Evolutionary conservation across 2,888 invertebrate species (phyloP).

Genomic region (Euplagia quadripunctaria): DNA sequence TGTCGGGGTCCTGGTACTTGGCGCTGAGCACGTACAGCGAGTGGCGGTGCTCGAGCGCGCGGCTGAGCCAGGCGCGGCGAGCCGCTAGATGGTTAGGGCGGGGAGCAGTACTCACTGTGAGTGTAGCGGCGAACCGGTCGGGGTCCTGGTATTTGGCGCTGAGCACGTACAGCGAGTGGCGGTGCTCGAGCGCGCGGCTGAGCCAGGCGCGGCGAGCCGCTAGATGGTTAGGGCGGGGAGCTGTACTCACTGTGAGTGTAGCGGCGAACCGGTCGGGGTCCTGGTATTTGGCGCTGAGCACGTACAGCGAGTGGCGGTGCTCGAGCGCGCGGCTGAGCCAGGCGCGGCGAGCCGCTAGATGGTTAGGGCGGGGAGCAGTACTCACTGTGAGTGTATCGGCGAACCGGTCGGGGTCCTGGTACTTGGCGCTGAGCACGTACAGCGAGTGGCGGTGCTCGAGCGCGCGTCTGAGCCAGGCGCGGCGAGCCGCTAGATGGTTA

Average conservation of each 20-base stretch:
- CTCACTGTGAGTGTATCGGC: neutral
- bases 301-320: slow-evolving; percentile 17
- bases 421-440: neutral
- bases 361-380: neutral
- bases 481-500: neutral
- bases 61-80: too few relatives aligned
- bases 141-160: neutral
- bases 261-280: neutral
- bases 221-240: too few relatives aligned
- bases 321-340: slow-evolving; percentile 46
- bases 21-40: slow-evolving; percentile 39
- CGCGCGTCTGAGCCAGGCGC: slow-evolving; percentile 29
- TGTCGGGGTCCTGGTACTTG: slow-evolving; percentile 59
- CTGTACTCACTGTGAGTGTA: neutral
- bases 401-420: slow-evolving; percentile 1
- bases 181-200: slow-evolving; percentile 49
- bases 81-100: too few relatives aligned
- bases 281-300: neutral
- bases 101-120: neutral
- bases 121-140: neutral
- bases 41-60: too few relatives aligned
- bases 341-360: too few relatives aligned
- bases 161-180: neutral
- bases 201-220: too few relatives aligned
- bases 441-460: slow-evolving; percentile 40